Percentiles rank a stretch among this genome's conserved stretches.
These are phyloP conservation scores for Druon quercuslanigerum DNA, from an alignment of 1,140 invertebrate genomes.

Conservation along the genomic window DNA sequence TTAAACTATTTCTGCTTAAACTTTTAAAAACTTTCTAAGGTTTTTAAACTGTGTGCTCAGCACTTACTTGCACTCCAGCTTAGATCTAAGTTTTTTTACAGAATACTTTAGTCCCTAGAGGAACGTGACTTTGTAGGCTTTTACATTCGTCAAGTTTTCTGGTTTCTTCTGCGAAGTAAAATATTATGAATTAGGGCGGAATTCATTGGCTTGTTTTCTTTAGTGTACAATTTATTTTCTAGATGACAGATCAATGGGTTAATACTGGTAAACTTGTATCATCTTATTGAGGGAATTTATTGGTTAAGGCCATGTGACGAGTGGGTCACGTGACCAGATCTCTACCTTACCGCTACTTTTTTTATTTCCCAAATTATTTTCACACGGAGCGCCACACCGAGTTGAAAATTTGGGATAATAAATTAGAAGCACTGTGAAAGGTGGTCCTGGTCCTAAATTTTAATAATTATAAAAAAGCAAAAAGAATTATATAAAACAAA, in stretches of 20 bases:
- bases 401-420: too few relatives aligned
- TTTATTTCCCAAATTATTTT: too few relatives aligned
- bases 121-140: background rate
- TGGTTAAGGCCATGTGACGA: too few relatives aligned
- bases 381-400: too few relatives aligned
- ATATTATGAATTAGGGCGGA: background rate
- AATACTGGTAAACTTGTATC: background rate
- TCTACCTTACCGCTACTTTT: too few relatives aligned
- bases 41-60: conserved; percentile 10
- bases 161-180: background rate
- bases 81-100: background rate
- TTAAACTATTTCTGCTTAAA: background rate
- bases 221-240: background rate
- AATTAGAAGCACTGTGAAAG: too few relatives aligned
- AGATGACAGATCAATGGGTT: background rate
- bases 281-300: too few relatives aligned
- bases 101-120: conserved; percentile 1
- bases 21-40: background rate
- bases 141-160: background rate
- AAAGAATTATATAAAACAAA: too few relatives aligned
- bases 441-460: too few relatives aligned
- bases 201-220: background rate
- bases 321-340: too few relatives aligned
- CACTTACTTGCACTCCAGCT: conserved; percentile 40
- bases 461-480: too few relatives aligned